phyloP scores from a whole-genome alignment of 2,797 vertebrate genomes.

The Microhierax caerulescens region DNA sequence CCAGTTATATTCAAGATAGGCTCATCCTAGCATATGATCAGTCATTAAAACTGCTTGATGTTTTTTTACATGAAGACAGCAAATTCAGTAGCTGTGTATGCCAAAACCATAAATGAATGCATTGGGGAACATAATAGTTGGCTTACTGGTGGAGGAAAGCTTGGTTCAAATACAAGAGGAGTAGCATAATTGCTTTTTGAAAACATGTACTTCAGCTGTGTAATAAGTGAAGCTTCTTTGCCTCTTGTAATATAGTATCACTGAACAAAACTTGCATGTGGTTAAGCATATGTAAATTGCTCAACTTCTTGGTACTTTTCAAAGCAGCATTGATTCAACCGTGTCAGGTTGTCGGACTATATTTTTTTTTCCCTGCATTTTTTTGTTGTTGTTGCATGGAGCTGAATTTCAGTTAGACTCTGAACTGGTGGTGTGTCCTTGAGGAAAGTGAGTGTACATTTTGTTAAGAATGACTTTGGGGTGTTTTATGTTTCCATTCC shows the following conservation, averaged over 20 bases:
- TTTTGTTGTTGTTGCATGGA: not conserved
- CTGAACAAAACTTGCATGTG: not conserved
- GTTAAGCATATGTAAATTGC: not conserved
- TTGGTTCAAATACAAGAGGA: not conserved
- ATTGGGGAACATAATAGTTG: not conserved
- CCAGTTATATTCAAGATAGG: not conserved
- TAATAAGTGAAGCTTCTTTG: not conserved
- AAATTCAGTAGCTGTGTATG: not conserved
- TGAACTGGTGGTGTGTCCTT: not conserved
- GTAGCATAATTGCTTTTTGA: not conserved
- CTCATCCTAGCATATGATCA: not conserved
- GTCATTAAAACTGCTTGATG: not conserved
- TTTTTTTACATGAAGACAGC: not conserved
- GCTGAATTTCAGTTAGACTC: not conserved
- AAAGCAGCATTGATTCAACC: not conserved
- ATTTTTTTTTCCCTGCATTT: fast-evolving
- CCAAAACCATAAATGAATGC: not conserved
- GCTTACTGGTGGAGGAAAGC: not conserved
- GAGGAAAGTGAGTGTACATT: not conserved
- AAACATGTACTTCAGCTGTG: not conserved
- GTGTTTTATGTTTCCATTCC: not conserved
- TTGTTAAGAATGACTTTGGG: not conserved
- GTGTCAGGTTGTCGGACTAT: not conserved
- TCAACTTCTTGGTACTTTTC: not conserved
- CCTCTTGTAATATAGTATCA: not conserved